Percentiles rank a stretch among this genome's conserved stretches.
Conservation (phyloP, 2,113 vertebrate species). For the Oncorhynchus tshawytscha region DNA sequence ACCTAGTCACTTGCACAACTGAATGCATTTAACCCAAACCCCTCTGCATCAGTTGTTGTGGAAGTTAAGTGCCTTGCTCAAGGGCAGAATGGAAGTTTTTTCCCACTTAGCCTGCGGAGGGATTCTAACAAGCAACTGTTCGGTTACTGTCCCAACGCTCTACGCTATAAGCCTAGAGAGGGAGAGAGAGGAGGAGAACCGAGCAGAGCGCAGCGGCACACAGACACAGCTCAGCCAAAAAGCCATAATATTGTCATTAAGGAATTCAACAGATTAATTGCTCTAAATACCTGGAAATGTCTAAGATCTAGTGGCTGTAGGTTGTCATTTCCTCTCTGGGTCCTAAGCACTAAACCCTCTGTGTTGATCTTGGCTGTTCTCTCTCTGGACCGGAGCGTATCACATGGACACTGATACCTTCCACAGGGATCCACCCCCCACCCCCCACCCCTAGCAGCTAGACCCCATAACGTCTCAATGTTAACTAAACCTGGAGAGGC, state of each 20-base stretch:
- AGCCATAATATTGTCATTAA: constrained; percentile 64
- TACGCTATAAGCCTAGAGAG: not conserved
- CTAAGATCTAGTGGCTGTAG: constrained; percentile 64
- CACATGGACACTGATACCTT: constrained; percentile 65
- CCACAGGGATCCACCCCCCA: constrained; percentile 68
- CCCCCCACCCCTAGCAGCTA: constrained; percentile 33
- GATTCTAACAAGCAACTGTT: too few species aligned
- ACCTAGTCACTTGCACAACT: too few species aligned
- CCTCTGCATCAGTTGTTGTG: too few species aligned
- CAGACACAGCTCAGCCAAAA: constrained; percentile 20
- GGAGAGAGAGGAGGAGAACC: not conserved
- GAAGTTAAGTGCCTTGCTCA: too few species aligned
- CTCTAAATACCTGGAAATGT: constrained; percentile 66
- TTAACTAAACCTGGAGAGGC: constrained; percentile 18
- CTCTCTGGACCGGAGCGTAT: constrained; percentile 56
- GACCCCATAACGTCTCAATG: constrained; percentile 65
- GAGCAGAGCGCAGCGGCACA: constrained; percentile 13
- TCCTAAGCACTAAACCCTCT: constrained; percentile 64
- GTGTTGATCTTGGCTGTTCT: constrained; percentile 71
- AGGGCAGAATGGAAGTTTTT: too few species aligned
- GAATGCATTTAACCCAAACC: too few species aligned
- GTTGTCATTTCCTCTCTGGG: constrained; percentile 60
- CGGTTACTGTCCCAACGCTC: too few species aligned
- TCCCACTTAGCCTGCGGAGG: too few species aligned
- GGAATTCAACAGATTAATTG: constrained; percentile 66